Conservation (phyloP, 2,888 invertebrate genomes). For the Therioaphis trifolii region DNA sequence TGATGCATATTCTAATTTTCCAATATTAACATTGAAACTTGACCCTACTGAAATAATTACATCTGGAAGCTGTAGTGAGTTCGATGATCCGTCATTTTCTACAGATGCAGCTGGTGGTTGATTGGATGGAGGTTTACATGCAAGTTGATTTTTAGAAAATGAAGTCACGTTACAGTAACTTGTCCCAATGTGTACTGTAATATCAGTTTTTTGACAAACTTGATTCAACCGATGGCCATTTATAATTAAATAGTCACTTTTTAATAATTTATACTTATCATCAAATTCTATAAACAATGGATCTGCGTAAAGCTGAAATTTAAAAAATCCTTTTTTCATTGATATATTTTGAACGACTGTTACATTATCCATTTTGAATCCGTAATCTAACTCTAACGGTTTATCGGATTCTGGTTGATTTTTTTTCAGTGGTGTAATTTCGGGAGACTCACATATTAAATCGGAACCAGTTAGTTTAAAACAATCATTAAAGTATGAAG, state of each 20-base stretch:
- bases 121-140: constrained; percentile 89
- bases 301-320: constrained; percentile 90
- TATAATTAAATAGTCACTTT: constrained; percentile 94
- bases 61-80: constrained; percentile 78
- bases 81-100: constrained; percentile 73
- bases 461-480: constrained; percentile 79
- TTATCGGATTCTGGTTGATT: constrained; percentile 81
- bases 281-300: constrained; percentile 90
- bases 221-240: constrained; percentile 91
- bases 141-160: constrained; percentile 88
- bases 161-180: constrained; percentile 95
- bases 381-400: constrained; percentile 87
- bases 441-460: constrained; percentile 89
- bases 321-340: constrained; percentile 75
- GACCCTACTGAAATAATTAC: constrained; percentile 88
- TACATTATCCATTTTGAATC: constrained; percentile 96
- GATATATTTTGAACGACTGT: constrained; percentile 83
- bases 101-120: constrained; percentile 73
- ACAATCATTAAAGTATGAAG: constrained; percentile 80
- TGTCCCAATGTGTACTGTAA: constrained; percentile 88
- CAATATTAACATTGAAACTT: constrained; percentile 84
- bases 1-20: constrained; percentile 85
- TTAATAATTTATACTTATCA: constrained; percentile 91
- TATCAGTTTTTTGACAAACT: constrained; percentile 90
- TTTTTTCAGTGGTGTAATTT: constrained; percentile 78